Base-by-base conservation (phyloP, 1,140 invertebrate genomes). In the Papilio polyxenes region DNA sequence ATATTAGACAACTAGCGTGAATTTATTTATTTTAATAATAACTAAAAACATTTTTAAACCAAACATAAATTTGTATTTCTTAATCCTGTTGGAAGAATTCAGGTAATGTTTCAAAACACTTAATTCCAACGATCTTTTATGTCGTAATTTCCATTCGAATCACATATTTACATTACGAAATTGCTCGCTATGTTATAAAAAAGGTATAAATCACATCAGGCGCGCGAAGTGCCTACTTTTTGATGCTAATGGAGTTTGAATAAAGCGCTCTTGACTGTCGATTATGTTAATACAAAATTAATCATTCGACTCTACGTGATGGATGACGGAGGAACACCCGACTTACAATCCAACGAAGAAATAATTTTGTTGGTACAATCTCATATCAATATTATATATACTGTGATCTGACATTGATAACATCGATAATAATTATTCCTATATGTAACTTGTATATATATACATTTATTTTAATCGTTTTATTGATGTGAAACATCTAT, bases 261-360 rank as follows among this genome's bases (percentile, higher is more conserved):
- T 77, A 77, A 51, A 77, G 75, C 75, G 17, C 49, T 53, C 75
- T 77, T 77, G 48, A 53, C 49, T 77, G 75, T 77, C 75, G 75
- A 77, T 77, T 77, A 77, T 77, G 75, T 77, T 77, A 77, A 77
- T 77, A 77, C 49, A 77, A 77, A 51, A 77, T 77, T 77, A 77
- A 77, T 77, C 75, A 77, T 77, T 53, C 75, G 44, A 13, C 49
- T 51, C 49, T 8, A 3, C 20, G 49, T 77, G 75, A 77, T 77
- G 48, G 75, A 77, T 77, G 37, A 49, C 44, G 74, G 17, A 9
- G 40, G n/a, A 40, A 49, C 74, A 49, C 44, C 3, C 74, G 40
- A 48, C 74, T 48, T 48, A 72, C 65, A 6, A 59, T 20, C 40
- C 40, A 44, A 44, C 56, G 31, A 72, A 37, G 65, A 17, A 72